phyloP scores from a whole-genome alignment of 2,113 vertebrate genomes.

The Varanus komodoensis region DNA sequence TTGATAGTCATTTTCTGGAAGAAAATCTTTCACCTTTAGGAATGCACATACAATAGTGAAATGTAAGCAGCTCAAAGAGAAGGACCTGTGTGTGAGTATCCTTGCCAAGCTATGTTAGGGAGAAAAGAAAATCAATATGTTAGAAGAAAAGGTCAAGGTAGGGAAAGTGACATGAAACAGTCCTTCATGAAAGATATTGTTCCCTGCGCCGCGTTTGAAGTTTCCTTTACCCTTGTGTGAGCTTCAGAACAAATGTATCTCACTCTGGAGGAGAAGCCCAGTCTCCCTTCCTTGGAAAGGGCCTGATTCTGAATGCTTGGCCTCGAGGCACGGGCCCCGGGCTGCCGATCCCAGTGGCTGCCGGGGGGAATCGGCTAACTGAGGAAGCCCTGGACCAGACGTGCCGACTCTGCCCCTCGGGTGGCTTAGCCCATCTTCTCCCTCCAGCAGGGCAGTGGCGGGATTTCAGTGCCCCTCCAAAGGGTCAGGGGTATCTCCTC shows the following conservation, averaged over 20 bases:
- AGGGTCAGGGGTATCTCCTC: conserved; percentile 79
- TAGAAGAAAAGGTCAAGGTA: conserved; percentile 83
- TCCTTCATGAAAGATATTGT: conserved; percentile 82
- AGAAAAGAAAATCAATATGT: conserved; percentile 82
- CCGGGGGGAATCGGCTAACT: conserved; percentile 58
- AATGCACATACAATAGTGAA: conserved; percentile 79
- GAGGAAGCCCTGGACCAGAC: conserved; percentile 36
- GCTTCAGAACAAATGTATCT: conserved; percentile 74
- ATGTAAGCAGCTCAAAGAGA: conserved; percentile 83
- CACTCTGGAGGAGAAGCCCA: conserved; percentile 69
- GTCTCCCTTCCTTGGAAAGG: not conserved
- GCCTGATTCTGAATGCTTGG: not conserved
- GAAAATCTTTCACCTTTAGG: conserved; percentile 81
- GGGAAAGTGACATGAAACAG: conserved; percentile 85
- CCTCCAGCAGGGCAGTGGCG: conserved; percentile 83
- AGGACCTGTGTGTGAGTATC: conserved; percentile 12
- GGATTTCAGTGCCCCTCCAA: conserved; percentile 76
- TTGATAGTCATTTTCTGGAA: conserved; percentile 77
- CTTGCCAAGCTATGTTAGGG: conserved; percentile 83
- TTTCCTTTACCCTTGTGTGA: conserved; percentile 77
- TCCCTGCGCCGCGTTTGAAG: conserved; percentile 82
- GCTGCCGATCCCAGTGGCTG: not conserved
- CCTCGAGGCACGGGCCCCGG: no score
- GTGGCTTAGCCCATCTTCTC: conserved; percentile 78
- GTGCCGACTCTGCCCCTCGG: conserved; percentile 72